Percentiles rank a stretch among this genome's conserved stretches.
Evolutionary conservation across 2,888 invertebrate genomes (phyloP).

Genomic region (Platycheirus albimanus): DNA sequence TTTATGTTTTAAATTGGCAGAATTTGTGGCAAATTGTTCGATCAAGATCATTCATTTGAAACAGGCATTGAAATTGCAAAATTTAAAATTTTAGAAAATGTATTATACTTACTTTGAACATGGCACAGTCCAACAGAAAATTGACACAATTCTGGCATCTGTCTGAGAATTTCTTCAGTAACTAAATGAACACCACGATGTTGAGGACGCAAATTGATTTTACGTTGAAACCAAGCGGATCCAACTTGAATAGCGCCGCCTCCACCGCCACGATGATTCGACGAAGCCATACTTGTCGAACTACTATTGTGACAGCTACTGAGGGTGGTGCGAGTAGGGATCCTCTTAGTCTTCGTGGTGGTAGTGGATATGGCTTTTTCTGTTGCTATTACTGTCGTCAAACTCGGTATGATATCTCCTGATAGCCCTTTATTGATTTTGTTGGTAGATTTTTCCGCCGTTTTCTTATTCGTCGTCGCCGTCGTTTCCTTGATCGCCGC

Average conservation of each 20-base stretch:
- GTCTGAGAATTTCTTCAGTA: conserved; percentile 97
- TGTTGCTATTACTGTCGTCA: conserved; percentile 75
- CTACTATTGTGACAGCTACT: conserved; percentile 82
- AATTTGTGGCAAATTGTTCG: too few relatives aligned
- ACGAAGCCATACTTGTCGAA: conserved; percentile 83
- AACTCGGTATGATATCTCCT: conserved; percentile 75
- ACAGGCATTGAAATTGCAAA: too few relatives aligned
- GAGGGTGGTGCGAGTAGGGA: conserved; percentile 81
- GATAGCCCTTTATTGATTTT: conserved; percentile 71
- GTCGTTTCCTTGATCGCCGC: conserved; percentile 73
- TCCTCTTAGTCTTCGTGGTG: conserved; percentile 75
- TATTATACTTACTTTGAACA: conserved; percentile 97
- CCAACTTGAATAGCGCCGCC: conserved; percentile 93
- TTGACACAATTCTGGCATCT: conserved; percentile 96
- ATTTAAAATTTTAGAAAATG: too few relatives aligned
- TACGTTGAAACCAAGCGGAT: conserved; percentile 99
- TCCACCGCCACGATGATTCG: conserved; percentile 82
- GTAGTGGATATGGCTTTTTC: conserved; percentile 43
- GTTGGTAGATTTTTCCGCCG: conserved; percentile 63
- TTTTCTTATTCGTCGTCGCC: conserved; percentile 72
- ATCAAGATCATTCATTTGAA: too few relatives aligned
- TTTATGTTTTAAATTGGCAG: too few relatives aligned
- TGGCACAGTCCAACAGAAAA: conserved; percentile 98
- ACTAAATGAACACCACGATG: conserved; percentile 98
- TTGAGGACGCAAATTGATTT: conserved; percentile 97